A percentile compares a stretch with the other conserved stretches of the same genome.
phyloP scores from a whole-genome alignment of 1,140 invertebrate species.

The Drusus annulatus region DNA sequence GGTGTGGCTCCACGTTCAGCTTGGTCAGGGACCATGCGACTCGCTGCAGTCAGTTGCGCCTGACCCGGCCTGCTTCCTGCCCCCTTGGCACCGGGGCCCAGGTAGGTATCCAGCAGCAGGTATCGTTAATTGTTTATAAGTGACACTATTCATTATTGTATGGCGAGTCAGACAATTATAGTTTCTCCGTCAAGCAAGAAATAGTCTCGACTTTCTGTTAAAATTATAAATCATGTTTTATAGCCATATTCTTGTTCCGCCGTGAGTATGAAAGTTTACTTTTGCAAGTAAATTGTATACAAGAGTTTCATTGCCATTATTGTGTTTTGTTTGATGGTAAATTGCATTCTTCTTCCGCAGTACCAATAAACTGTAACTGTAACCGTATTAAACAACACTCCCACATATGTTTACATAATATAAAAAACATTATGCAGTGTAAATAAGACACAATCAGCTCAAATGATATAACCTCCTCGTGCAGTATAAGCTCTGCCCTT shows the following conservation, averaged over 20 bases:
- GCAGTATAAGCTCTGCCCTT: background rate
- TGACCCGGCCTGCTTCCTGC: no score
- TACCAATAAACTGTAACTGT: constrained; percentile 57
- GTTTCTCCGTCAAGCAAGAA: constrained; percentile 31
- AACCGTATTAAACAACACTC: constrained; percentile 39
- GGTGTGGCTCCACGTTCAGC: constrained; percentile 3
- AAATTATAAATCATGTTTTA: constrained; percentile 56
- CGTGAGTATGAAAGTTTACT: constrained; percentile 55
- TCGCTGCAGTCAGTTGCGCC: background rate
- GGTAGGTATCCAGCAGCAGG: background rate
- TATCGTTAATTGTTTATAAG: constrained; percentile 40
- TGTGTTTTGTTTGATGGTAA: constrained; percentile 44
- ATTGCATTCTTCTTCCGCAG: constrained; percentile 44
- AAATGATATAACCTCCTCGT: constrained; percentile 30
- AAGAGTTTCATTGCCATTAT: constrained; percentile 56
- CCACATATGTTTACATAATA: constrained; percentile 35
- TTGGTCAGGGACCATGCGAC: constrained; percentile 38
- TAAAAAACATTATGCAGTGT: constrained; percentile 55
- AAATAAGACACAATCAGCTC: constrained; percentile 56
- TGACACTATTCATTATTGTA: constrained; percentile 49
- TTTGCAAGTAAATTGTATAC: constrained; percentile 56
- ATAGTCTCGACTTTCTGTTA: constrained; percentile 49
- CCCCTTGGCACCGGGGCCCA: no score
- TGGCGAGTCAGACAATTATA: constrained; percentile 53
- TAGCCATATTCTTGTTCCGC: constrained; percentile 55